phyloP scores from a whole-genome alignment of 2,888 invertebrate species.

The Nowickia ferox region DNA sequence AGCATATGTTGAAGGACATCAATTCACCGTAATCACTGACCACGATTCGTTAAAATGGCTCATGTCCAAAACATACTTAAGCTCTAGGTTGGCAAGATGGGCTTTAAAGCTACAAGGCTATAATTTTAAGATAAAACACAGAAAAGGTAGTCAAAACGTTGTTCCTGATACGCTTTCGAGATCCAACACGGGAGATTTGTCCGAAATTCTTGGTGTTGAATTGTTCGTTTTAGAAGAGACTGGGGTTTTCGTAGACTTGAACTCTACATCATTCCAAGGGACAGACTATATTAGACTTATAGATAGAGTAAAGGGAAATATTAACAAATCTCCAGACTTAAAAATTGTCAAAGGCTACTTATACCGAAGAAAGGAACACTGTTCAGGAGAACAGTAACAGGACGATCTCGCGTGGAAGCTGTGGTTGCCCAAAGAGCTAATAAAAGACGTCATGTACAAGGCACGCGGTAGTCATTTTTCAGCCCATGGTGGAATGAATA shows the following conservation, averaged over 20 bases:
- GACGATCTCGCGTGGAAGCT: slow-evolving; percentile 44
- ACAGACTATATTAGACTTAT: slow-evolving; percentile 16
- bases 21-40: neutral
- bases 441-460: neutral
- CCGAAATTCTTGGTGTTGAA: neutral
- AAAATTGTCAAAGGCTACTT: slow-evolving; percentile 38
- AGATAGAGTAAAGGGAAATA: slow-evolving; percentile 4
- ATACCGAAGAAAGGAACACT: slow-evolving; percentile 36
- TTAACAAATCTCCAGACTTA: slow-evolving; percentile 36
- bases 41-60: neutral
- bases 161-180: neutral
- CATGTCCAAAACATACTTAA: neutral
- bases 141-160: neutral
- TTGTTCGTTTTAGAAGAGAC: neutral
- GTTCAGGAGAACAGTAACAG: slow-evolving; percentile 25
- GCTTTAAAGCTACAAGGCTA: neutral
- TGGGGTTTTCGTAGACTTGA: slow-evolving; percentile 42
- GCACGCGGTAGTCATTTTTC: slow-evolving; percentile 22
- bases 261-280: slow-evolving; percentile 36
- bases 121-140: neutral
- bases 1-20: slow-evolving; percentile 5
- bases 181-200: slow-evolving; percentile 1
- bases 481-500: slow-evolving; percentile 48
- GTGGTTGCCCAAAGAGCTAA: slow-evolving; percentile 43
- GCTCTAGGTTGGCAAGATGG: neutral